phyloP scores from a whole-genome alignment of 2,888 invertebrate genomes.

The Rutpela maculata region DNA sequence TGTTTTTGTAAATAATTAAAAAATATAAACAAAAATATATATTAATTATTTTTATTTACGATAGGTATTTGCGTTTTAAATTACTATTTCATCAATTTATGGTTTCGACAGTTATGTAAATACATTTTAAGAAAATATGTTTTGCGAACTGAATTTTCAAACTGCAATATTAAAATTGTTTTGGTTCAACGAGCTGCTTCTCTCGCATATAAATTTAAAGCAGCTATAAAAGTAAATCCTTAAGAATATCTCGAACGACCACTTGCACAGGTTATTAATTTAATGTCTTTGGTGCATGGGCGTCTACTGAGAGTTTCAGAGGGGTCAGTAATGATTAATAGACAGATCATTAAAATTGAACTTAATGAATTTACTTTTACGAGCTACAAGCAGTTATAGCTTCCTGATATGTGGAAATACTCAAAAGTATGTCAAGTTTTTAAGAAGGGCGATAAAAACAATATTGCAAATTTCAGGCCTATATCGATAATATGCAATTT shows the following conservation, averaged over 20 bases:
- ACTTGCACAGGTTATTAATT: slow-evolving; percentile 23
- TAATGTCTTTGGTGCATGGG: slow-evolving; percentile 23
- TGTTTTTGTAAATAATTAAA: no score
- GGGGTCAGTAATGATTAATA: neutral
- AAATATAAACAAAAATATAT: neutral
- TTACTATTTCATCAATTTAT: neutral
- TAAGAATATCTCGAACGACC: slow-evolving; percentile 26
- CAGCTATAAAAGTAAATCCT: slow-evolving; percentile 23
- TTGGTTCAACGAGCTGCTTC: slow-evolving; percentile 5
- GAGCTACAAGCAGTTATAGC: no score
- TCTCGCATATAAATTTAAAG: slow-evolving; percentile 21
- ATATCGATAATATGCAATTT: no score
- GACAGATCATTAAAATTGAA: neutral
- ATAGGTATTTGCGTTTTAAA: neutral
- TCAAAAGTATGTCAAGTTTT: no score
- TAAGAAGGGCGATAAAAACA: no score
- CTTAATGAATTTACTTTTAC: no score
- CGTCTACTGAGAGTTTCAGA: neutral
- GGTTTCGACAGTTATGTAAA: neutral
- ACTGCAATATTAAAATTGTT: slow-evolving; percentile 25
- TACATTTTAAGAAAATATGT: neutral
- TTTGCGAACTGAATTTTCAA: slow-evolving; percentile 10
- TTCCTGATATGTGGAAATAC: no score
- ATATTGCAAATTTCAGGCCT: no score
- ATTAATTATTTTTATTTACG: neutral